Evolutionary conservation across 2,797 vertebrate genomes (phyloP), one percentile per base, ranked within the genome.

Genomic region (Martes flavigula): DNA sequence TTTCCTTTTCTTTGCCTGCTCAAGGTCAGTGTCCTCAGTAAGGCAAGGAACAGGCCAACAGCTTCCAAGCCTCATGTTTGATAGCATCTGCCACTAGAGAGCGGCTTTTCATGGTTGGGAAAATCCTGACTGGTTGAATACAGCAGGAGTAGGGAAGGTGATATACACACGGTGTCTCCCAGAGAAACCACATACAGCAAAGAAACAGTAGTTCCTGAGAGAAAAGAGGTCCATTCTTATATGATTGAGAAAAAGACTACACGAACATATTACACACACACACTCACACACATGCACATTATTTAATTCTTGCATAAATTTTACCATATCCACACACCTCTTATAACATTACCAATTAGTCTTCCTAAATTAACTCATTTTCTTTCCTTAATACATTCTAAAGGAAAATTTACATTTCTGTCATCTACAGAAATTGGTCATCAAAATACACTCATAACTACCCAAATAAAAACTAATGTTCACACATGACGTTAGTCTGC

Each of bases 311-410:
- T 18, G 17, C 27, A 0, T 21, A 32, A 12, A 9, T 82, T 79
- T 77, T 79, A 62, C n/a, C 27, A 21, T 18, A 54, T 11, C 32
- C n/a, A 30, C 38, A 27, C 13, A n/a, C 27, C 58, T 83, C 43
- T 79, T 94, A 17, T 20, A 92, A 90, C 17, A 35, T 51, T 23
- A 60, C 40, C 66, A 73, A 56, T 58, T 86, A 78, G 32, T 56
- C 94, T 92, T 90, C 87, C 91, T 88, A 95, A 72, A 73, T 82
- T 58, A 91, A 87, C 32, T 83, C 82, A 92, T 95, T 83, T 79
- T 11, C 21, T 86, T 82, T 43, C 46, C 46, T 96, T 89, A 38
- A 43, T 35, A 27, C 27, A 46, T 79, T 82, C 60, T 72, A 90
- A 86, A 95, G 60, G 40, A 73, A 92, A 79, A 25, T 38, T 75